These are phyloP conservation scores for Apocrypta bakeri DNA, from an alignment of 1,140 invertebrate genomes.

Conservation along the genomic window DNA sequence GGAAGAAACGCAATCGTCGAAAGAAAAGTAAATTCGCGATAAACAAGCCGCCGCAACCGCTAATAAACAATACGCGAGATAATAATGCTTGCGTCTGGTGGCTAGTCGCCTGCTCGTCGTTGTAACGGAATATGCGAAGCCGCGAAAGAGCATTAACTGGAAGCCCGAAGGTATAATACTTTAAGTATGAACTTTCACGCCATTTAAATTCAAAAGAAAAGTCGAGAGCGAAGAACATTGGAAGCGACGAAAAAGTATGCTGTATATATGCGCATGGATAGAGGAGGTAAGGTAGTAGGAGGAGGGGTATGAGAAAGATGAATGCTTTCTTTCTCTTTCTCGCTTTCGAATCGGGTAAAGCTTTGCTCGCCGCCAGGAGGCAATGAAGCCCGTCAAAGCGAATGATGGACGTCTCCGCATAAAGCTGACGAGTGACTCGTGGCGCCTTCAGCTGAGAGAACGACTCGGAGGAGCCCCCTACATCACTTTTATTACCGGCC, in stretches of 20 bases:
- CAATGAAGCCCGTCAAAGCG: conserved; percentile 73
- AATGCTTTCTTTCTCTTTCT: conserved; percentile 27
- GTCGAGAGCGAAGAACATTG: conserved; percentile 16
- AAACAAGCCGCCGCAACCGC: conserved; percentile 1
- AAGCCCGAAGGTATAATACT: conserved; percentile 29
- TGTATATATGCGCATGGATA: background rate
- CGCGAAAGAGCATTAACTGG: conserved; percentile 26
- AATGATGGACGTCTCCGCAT: conserved; percentile 76
- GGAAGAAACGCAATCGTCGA: no score
- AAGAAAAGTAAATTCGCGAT: background rate
- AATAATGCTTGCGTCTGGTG: background rate
- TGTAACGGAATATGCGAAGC: background rate
- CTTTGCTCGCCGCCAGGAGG: conserved; percentile 54
- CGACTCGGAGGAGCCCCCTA: conserved; percentile 75
- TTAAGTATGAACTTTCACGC: conserved; percentile 37
- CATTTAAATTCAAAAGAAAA: conserved; percentile 44
- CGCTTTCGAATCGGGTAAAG: background rate
- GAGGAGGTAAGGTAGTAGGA: background rate
- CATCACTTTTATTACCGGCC: conserved; percentile 78
- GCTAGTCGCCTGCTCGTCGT: background rate
- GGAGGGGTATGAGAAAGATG: conserved; percentile 29
- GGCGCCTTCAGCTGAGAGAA: conserved; percentile 73
- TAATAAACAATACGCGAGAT: conserved; percentile 15
- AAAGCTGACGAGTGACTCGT: conserved; percentile 77
- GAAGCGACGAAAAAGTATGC: conserved; percentile 31